phyloP scores from a whole-genome alignment of 2,113 vertebrate genomes.

The Aspidoscelis tigris region DNA sequence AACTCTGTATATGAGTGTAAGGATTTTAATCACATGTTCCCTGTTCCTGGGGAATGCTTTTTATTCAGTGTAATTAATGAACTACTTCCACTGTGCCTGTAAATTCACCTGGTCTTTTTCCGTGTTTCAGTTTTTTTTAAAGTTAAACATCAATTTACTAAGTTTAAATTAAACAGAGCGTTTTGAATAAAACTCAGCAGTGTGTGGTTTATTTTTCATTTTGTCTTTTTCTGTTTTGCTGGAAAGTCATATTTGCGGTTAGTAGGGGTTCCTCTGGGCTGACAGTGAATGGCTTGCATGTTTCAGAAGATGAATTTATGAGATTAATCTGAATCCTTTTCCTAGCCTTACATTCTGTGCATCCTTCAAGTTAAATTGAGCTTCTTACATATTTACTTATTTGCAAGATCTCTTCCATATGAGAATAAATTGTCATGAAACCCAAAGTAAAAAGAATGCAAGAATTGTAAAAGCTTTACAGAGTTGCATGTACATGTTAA shows the following conservation, averaged over 20 bases:
- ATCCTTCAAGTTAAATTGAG: not conserved
- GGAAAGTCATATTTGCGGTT: not conserved
- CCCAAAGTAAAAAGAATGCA: not conserved
- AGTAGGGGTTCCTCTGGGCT: no score
- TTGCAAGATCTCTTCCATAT: not conserved
- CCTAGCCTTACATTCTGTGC: not conserved
- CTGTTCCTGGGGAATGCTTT: not conserved
- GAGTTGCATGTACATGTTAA: no score
- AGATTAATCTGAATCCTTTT: not conserved
- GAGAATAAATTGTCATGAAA: constrained; percentile 4
- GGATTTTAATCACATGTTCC: not conserved
- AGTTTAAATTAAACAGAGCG: constrained; percentile 67
- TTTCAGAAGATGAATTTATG: not conserved
- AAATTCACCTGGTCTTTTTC: constrained; percentile 15
- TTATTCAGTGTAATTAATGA: constrained; percentile 36
- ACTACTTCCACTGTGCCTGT: constrained; percentile 36
- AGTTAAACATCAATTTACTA: constrained; percentile 49
- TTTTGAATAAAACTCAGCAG: constrained; percentile 57
- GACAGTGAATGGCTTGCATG: not conserved
- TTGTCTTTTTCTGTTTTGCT: not conserved
- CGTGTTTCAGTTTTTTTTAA: constrained; percentile 4
- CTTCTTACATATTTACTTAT: not conserved
- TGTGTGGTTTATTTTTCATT: not conserved
- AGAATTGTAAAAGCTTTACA: no score
- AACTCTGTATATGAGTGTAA: not conserved